These are phyloP conservation scores for Cygnus buccinator DNA, from an alignment of 2,113 vertebrate species.

Conservation along the genomic window DNA sequence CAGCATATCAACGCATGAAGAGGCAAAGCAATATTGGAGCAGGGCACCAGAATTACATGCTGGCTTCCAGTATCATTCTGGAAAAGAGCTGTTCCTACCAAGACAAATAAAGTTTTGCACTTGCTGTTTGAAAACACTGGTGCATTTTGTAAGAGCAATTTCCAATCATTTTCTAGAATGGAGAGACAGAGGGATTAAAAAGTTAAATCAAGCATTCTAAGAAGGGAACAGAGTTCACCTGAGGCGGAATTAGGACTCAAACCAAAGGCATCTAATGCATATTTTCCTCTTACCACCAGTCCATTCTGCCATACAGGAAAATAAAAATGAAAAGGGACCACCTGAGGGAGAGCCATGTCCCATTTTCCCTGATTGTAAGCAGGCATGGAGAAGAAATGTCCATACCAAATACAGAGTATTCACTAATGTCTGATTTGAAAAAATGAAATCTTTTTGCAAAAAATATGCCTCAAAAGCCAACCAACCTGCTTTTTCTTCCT, in stretches of 20 bases:
- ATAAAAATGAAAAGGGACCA: neutral
- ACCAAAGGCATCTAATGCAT: neutral
- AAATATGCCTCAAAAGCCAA: neutral
- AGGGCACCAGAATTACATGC: neutral
- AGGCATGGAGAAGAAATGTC: neutral
- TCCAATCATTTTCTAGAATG: neutral
- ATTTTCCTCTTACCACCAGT: neutral
- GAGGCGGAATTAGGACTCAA: constrained; percentile 33
- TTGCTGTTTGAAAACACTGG: neutral
- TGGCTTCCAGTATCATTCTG: neutral
- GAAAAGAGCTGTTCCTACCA: neutral
- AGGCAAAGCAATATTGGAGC: neutral
- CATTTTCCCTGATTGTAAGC: neutral
- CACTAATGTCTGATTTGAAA: neutral
- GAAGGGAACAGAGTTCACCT: constrained; percentile 30
- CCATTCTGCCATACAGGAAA: neutral
- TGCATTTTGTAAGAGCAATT: neutral
- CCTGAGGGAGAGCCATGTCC: neutral
- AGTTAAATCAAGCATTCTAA: constrained; percentile 47
- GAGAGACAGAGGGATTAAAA: constrained; percentile 21
- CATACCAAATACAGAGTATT: neutral
- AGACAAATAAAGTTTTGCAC: neutral
- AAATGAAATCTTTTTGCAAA: neutral
- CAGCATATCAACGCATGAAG: neutral
- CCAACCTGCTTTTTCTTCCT: neutral